A percentile compares a stretch with the other conserved stretches of the same genome.
phyloP scores from a whole-genome alignment of 1,140 invertebrate species.

The Saccostrea cuccullata region DNA sequence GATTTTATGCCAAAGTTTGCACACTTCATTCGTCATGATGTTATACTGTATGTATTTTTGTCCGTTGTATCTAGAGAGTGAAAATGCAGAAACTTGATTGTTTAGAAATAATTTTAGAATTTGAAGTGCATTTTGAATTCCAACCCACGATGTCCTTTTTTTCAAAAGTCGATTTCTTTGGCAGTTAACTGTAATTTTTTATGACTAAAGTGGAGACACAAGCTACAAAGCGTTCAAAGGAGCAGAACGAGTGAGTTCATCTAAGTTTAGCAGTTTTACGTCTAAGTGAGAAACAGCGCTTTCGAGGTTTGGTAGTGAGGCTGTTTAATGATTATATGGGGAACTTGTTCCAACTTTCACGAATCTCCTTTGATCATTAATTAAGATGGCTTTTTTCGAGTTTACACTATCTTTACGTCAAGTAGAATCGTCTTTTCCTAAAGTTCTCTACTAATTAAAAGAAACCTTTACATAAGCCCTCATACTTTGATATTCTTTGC shows the following conservation, averaged over 20 bases:
- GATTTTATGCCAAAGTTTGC: no score
- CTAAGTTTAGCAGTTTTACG: background rate
- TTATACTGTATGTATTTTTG: no score
- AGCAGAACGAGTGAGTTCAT: background rate
- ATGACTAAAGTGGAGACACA: background rate
- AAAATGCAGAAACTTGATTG: no score
- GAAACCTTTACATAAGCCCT: constrained; percentile 4
- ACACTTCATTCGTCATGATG: no score
- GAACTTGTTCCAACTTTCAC: constrained; percentile 33
- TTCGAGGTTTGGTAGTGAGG: background rate
- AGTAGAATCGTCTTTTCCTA: background rate
- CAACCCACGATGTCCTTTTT: background rate
- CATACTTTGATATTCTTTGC: background rate
- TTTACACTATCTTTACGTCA: constrained; percentile 1
- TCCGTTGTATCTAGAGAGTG: no score
- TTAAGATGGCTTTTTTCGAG: constrained; percentile 23
- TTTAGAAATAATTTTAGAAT: no score
- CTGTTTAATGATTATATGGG: constrained; percentile 16
- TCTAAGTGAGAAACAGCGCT: background rate
- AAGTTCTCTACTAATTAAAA: constrained; percentile 22
- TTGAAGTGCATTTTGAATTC: no score
- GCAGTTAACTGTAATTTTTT: background rate
- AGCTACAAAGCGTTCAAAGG: background rate
- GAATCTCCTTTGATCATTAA: constrained; percentile 20
- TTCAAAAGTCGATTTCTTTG: background rate